Base-by-base conservation (phyloP, 1,140 invertebrate genomes). In the Heterodera schachtii region DNA sequence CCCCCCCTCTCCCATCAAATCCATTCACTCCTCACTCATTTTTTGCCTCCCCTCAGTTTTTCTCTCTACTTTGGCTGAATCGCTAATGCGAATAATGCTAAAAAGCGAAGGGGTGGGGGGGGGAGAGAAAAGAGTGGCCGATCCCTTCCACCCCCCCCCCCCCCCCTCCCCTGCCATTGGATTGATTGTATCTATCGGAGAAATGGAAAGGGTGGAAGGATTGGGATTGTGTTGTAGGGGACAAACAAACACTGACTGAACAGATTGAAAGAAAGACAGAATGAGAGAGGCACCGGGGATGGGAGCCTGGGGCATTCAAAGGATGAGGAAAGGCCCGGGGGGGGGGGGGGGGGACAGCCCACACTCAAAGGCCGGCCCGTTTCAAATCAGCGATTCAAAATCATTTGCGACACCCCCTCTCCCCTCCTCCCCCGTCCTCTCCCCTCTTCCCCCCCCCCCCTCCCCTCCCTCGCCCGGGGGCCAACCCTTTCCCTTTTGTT, bases 31-130 rank as follows among this genome's bases (percentile, higher is more conserved):
- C 73, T 74, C 52, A 64, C 75, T 52, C 43, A 64, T 76, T 44
- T 47, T 47, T 43, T 64, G 8, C 13, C 52, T 64, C 66, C 19
- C 44, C 75, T 21, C 44, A 19, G 47, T 66, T 11, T 76, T 44
- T 76, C 66, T 57, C 16, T 44, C 75, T 76, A 44, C 75, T 31
- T 76, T 47, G 16, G 11, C 52, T 71, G 69, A 71, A 71, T 71
- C 69, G 69, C 69, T 71, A 71, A 71, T 71, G 69, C 69, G 69
- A 71, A 60, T 60, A 71, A 71, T 71, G 69, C 69, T 71, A 71
- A 71, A 71, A 46, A 71, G 69, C 69, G 69, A 41, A 41, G 69
- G 31, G 69, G 9, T 8, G 21, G 9, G 31, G 69, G 19, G 13
- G 31, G 31, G 31, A 1, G 31, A 31, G 31, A 31, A 71, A 71